A percentile compares a stretch with the other conserved stretches of the same genome.
These are phyloP conservation scores for Enteromius paludinosus DNA, from an alignment of 2,797 vertebrate genomes.

Conservation along the genomic window DNA sequence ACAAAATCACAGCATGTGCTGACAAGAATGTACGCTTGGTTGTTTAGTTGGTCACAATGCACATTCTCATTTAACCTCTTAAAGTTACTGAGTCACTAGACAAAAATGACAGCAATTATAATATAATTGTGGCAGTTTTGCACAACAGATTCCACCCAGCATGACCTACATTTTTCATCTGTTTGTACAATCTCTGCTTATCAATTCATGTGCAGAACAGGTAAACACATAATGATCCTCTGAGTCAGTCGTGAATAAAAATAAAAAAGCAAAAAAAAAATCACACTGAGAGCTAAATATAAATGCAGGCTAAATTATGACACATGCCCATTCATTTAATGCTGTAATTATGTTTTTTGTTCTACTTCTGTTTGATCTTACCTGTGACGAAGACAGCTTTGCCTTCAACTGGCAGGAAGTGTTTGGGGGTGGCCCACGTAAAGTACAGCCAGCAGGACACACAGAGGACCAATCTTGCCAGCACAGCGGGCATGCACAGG, in stretches of 20 bases:
- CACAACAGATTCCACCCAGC: neutral
- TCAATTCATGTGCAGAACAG: constrained; percentile 19
- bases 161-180: constrained; percentile 24
- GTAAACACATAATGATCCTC: constrained; percentile 1
- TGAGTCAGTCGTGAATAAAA: constrained; percentile 1
- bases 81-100: neutral
- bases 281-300: neutral
- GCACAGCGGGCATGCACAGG: constrained; percentile 69
- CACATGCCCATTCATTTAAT: neutral
- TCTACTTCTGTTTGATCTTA: constrained; percentile 57
- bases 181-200: constrained; percentile 23
- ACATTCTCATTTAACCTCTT: constrained; percentile 1
- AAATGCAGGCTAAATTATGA: constrained; percentile 8
- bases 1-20: neutral
- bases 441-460: constrained; percentile 68
- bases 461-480: constrained; percentile 66
- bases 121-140: constrained; percentile 24
- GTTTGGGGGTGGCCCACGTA: constrained; percentile 40
- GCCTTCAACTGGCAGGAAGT: constrained; percentile 64
- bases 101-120: neutral
- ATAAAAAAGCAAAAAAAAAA: neutral
- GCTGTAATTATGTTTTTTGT: neutral
- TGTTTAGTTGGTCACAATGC: neutral
- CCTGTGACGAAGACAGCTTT: constrained; percentile 81
- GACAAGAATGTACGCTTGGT: constrained; percentile 9